Evolutionary conservation across 2,888 invertebrate genomes (phyloP).

Genomic region (Tachina grossa): DNA sequence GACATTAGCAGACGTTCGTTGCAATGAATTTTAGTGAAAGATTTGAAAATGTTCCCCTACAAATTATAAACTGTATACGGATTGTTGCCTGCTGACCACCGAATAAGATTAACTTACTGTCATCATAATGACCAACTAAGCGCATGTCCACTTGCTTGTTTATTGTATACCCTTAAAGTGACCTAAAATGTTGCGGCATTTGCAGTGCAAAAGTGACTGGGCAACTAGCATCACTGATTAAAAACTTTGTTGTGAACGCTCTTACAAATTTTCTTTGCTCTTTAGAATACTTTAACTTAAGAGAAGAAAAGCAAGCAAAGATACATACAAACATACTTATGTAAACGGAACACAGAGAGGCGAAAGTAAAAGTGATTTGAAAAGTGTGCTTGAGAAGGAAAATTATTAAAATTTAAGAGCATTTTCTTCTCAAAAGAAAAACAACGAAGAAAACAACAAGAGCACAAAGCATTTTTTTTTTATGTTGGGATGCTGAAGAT

Average conservation of each 20-base stretch:
- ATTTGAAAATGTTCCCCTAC: neutral
- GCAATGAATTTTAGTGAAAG: neutral
- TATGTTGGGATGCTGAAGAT: slow-evolving; percentile 5
- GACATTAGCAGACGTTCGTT: neutral
- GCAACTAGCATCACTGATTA: too few relatives aligned
- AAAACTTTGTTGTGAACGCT: neutral
- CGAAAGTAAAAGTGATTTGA: slow-evolving; percentile 60
- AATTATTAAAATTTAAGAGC: slow-evolving; percentile 2
- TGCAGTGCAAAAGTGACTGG: too few relatives aligned
- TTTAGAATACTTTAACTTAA: neutral
- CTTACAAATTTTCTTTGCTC: slow-evolving; percentile 1
- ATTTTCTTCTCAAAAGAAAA: slow-evolving; percentile 1
- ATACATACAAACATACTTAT: too few relatives aligned
- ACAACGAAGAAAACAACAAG: neutral
- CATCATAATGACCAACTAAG: too few relatives aligned
- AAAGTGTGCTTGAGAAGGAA: slow-evolving; percentile 32
- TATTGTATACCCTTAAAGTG: too few relatives aligned
- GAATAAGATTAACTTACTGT: too few relatives aligned
- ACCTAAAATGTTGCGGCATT: too few relatives aligned
- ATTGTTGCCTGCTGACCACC: too few relatives aligned
- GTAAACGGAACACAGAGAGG: neutral
- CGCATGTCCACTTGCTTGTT: too few relatives aligned
- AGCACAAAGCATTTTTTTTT: neutral
- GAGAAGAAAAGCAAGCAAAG: slow-evolving; percentile 7
- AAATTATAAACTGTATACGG: neutral